Evolutionary conservation across 2,888 invertebrate species (phyloP), one percentile per base, ranked within the genome.

Genomic region (Perdita meconis): DNA sequence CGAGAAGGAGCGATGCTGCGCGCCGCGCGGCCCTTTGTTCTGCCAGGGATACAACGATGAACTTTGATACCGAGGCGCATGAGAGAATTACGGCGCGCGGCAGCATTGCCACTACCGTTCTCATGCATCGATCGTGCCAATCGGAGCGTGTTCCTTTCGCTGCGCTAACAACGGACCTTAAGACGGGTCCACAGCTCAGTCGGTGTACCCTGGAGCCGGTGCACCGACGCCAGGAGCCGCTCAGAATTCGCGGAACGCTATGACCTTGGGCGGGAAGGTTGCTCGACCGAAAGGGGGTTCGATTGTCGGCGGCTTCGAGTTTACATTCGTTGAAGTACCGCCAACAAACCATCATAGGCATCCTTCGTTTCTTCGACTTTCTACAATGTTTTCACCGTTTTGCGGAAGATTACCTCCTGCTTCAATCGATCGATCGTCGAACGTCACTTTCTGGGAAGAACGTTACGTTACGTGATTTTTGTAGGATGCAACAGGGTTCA

Each of bases 141-240:
- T 73, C 63, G 71, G 63, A 76, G 70, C 73, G 67, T 69, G 57
- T 79, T 70, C 50, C 70, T 68, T 82, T 82, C 75, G 71, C 73
- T 44, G 24, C n/a, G 26, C 13, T 16, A 3, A 1, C 22, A 13
- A 38, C 16, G 50, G 40, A 26, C 55, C 51, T 72, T 69, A 63
- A 71, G 69, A 63, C 66, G 56, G 22, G 50, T 24, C 13, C 63
- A 51, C 40, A 10, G 50, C 12, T 12, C 24, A 2, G 16, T 8
- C 36, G 30, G 24, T 12, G 12, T 53, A 69, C 68, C 68, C 73
- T 61, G 16, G 19, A 22, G 26, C 13, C 55, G 63, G 60, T 42
- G 30, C 51, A 51, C 47, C 2, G 36, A 12, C 19, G 26, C 8
- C 22, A 36, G 5, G 13, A 1, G n/a, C 2, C 51, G 40, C 2